Base-by-base conservation (phyloP, 2,888 invertebrate species). In the Drosophila paramelanica region DNA sequence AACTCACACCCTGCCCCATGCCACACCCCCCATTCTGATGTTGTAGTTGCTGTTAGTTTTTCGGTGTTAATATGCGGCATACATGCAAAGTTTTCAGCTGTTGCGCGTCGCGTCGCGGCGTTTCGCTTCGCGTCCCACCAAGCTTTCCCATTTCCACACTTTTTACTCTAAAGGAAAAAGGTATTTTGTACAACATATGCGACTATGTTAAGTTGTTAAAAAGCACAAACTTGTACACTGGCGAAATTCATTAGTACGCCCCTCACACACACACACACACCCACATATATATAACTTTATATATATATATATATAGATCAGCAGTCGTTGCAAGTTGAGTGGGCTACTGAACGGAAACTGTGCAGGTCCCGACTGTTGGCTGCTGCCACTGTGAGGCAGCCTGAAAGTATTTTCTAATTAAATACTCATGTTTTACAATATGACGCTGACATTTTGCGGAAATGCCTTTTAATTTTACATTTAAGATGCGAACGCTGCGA, bases 391-490 rank as follows among this genome's bases (percentile, higher is more conserved):
- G 61, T 31, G 43, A 55, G 46, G 45, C 69, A 55, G 61, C 50
- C 76, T 68, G 66, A 76, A 80, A 79, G 88, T 79, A 87, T 89
- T 87, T 89, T 90, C 89, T 90, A 90, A 89, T 89, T 89, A 89
- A 89, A 89, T 88, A 79, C 81, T 86, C 89, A 81, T 89, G 89
- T 90, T 89, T 89, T 80, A 88, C 89, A 89, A 89, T 89, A 89
- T 89, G 90, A 84, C 82, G 85, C 89, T 86, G 75, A 88, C 88
- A 88, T 85, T 85, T 81, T 82, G 79, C 83, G 90, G 90, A 89
- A 90, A 88, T 88, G 83, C 88, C 85, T 90, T 88, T 89, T 88
- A 87, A 90, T 89, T 89, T 88, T 78, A 80, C 83, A 81, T 83
- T 81, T 79, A 79, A 83, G 82, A 80, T 74, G 81, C 65, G 66